Conservation (phyloP, 64 coral and sea anemone genomes). For the Montipora sp. region DNA sequence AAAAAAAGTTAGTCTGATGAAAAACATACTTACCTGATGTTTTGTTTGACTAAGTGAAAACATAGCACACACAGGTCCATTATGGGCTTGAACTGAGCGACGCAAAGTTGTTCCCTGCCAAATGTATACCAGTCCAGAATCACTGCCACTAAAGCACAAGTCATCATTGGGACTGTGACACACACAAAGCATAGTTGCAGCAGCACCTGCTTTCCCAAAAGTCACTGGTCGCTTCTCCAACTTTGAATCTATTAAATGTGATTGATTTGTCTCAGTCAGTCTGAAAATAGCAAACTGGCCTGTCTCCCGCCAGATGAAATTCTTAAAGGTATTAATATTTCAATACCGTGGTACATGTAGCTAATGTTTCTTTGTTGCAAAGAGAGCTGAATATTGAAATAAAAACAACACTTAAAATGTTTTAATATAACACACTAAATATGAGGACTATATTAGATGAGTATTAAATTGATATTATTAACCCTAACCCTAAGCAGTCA, state of each 20-base stretch:
- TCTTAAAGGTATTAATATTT: no score
- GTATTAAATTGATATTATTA: no score
- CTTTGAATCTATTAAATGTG: constrained; percentile 59
- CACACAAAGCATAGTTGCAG: constrained; percentile 93
- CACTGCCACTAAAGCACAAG: constrained; percentile 89
- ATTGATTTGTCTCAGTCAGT: not conserved
- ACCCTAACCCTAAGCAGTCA: no score
- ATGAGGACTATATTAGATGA: no score
- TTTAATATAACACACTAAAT: no score
- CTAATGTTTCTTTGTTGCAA: no score
- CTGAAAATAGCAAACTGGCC: no score
- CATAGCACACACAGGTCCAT: constrained; percentile 95
- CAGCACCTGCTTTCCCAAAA: constrained; percentile 93
- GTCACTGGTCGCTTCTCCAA: constrained; percentile 97
- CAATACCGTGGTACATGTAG: no score
- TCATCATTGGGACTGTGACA: constrained; percentile 98
- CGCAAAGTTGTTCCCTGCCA: constrained; percentile 94
- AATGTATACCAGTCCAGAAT: constrained; percentile 88
- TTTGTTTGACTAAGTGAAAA: constrained; percentile 83
- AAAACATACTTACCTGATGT: constrained; percentile 68
- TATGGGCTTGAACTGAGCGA: constrained; percentile 85
- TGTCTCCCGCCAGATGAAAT: no score
- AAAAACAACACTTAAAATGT: no score
- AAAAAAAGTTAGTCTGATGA: no score
- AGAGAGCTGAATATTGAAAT: no score